Conservation (phyloP, 2,888 invertebrate genomes). For the Pterobdella sp. region DNA sequence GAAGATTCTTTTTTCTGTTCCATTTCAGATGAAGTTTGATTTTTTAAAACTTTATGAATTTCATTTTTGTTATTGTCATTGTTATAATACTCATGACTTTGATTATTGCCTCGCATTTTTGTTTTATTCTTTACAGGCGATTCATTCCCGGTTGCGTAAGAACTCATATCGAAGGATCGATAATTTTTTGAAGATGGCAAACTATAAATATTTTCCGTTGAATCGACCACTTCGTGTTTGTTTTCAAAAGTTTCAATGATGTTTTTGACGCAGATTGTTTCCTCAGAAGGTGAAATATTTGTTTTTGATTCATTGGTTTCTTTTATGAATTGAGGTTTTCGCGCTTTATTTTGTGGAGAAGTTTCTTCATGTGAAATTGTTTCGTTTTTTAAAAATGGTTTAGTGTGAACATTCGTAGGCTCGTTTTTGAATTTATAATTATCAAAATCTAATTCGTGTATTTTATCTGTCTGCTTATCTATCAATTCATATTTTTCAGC, state of each 20-base stretch:
- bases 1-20: background rate
- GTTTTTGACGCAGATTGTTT: conserved; percentile 1
- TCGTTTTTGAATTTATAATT: background rate
- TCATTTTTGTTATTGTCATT: background rate
- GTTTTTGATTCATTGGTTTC: background rate
- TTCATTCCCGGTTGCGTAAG: background rate
- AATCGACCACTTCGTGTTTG: background rate
- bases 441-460: background rate
- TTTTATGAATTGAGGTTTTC: background rate
- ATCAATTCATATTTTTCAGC: background rate
- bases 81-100: background rate
- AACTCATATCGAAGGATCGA: background rate
- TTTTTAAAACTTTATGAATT: background rate
- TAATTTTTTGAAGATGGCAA: background rate
- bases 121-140: background rate
- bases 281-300: background rate
- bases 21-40: background rate
- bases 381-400: too few relatives aligned
- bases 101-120: background rate
- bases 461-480: background rate
- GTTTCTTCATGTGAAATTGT: too few relatives aligned
- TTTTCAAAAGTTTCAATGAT: conserved; percentile 9
- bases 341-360: too few relatives aligned
- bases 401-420: too few relatives aligned
- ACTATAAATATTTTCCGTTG: background rate